Evolutionary conservation across 1,140 invertebrate species (phyloP).

Genomic region (Paralvinella palmiformis): DNA sequence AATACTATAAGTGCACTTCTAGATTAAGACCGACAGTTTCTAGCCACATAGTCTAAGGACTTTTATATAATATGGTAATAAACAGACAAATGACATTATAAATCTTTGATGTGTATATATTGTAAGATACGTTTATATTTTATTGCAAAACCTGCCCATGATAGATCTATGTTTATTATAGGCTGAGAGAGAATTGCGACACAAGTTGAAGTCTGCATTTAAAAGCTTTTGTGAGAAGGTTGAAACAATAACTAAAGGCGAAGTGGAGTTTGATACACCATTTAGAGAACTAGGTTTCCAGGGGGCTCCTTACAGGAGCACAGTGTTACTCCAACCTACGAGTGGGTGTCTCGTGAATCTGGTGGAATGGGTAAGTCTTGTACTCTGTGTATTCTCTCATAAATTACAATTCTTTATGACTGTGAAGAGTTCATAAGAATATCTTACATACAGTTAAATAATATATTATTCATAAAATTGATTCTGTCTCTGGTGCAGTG

Average conservation of each 20-base stretch:
- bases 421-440: background rate
- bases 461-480: too few relatives aligned
- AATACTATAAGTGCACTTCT: too few relatives aligned
- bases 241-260: constrained; percentile 89
- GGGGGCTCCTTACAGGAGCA: constrained; percentile 94
- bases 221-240: constrained; percentile 98
- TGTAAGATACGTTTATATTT: too few relatives aligned
- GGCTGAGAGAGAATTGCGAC: constrained; percentile 90
- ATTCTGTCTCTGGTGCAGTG: too few relatives aligned
- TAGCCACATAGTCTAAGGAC: too few relatives aligned
- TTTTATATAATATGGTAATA: too few relatives aligned
- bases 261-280: constrained; percentile 97
- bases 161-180: too few relatives aligned
- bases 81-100: too few relatives aligned
- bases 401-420: background rate
- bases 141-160: too few relatives aligned
- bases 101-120: too few relatives aligned
- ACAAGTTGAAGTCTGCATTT: constrained; percentile 95
- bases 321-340: constrained; percentile 93
- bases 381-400: background rate
- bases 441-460: too few relatives aligned
- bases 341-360: constrained; percentile 94
- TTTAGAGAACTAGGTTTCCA: constrained; percentile 96
- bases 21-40: too few relatives aligned
- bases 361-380: constrained; percentile 79